Base-by-base conservation (phyloP, 2,797 vertebrate genomes). In the Bovichtus diacanthus region DNA sequence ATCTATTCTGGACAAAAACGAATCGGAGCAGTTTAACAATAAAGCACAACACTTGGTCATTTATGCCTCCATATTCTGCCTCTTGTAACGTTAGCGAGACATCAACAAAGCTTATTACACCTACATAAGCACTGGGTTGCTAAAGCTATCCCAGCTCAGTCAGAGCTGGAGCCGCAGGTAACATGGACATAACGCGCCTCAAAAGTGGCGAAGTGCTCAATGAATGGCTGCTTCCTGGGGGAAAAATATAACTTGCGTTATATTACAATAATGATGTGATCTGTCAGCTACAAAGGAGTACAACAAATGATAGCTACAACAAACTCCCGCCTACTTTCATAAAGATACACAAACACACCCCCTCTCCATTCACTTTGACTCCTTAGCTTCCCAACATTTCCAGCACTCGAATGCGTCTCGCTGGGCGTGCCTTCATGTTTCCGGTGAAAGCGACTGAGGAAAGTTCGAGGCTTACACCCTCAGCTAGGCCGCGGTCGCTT, bases 311-410 rank as follows among this genome's bases (percentile, higher is more conserved):
- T 51, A 78, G 55, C 87, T 80, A 81, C n/a, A 77, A 84, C 74
- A 60, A 77, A 84, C 90, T 95, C 95, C 95, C 95, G 94, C 95
- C 95, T 95, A 86, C 93, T 94, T 93, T 93, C 85, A 76, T 90
- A 92, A 86, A 91, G 84, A 91, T 72, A 88, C 90, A 93, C 90
- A 94, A 94, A 95, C 94, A 95, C 95, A 95, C 95, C 94, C 94
- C 94, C 92, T 93, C 63, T 90, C 63, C 55, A 78, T 90, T 87
- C 84, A 82, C 77, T 86, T 78, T 71, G 68, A 78, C 72, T 75
- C 74, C 70, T 58, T 61, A 59, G 72, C 82, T 74, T 77, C 79
- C 81, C 56, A 70, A 47, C 76, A 47, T 55, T 50, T 80, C 50
- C 67, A 66, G 38, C 44, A 9, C 43, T 73, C 11, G 8, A 21